These are phyloP conservation scores for Diachasma alloeum DNA, from an alignment of 1,140 invertebrate genomes.

Conservation along the genomic window DNA sequence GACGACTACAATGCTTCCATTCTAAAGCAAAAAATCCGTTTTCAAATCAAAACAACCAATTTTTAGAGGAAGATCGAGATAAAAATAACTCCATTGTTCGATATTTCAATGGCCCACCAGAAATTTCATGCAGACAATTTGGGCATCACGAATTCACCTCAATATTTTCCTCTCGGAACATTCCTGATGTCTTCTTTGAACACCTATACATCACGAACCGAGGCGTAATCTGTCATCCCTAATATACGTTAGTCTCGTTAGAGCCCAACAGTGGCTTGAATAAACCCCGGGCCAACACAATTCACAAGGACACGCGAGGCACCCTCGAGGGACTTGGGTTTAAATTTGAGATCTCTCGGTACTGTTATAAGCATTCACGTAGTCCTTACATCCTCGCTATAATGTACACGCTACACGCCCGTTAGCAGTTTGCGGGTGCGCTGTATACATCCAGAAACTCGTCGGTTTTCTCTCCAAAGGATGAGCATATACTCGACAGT, in stretches of 20 bases:
- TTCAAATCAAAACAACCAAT: too few relatives aligned
- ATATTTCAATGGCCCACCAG: too few relatives aligned
- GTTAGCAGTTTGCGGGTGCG: not conserved
- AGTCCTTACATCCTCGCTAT: not conserved
- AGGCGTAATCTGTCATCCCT: not conserved
- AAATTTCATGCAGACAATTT: too few relatives aligned
- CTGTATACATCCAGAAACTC: not conserved
- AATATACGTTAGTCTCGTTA: not conserved
- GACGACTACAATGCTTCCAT: too few relatives aligned
- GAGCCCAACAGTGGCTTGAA: not conserved
- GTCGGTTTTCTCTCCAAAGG: not conserved
- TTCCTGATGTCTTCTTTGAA: not conserved
- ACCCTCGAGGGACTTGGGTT: not conserved
- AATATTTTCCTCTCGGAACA: not conserved
- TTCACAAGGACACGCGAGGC: not conserved
- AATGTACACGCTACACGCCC: not conserved
- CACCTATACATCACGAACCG: not conserved
- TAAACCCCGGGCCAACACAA: slow-evolving; percentile 1
- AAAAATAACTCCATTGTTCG: too few relatives aligned
- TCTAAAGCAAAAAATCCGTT: not conserved
- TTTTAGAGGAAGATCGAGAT: too few relatives aligned
- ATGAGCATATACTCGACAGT: too few relatives aligned
- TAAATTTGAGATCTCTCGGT: not conserved
- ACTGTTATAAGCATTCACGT: not conserved
- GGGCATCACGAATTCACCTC: not conserved